Percentiles rank a stretch among this genome's conserved stretches.
These are phyloP conservation scores for Beris chalybata DNA, from an alignment of 2,888 invertebrate genomes.

Conservation along the genomic window DNA sequence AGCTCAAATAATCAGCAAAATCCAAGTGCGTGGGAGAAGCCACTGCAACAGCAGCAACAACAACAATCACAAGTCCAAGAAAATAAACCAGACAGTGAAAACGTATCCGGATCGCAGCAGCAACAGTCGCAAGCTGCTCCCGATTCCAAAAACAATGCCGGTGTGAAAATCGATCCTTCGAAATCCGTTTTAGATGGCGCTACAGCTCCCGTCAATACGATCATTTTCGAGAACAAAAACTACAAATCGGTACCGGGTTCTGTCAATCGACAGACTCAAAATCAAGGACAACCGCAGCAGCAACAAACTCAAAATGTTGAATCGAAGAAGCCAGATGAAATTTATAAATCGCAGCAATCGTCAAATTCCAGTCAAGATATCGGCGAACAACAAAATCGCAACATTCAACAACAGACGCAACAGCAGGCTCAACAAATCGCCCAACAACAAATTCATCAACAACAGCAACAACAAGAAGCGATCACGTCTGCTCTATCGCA, in stretches of 20 bases:
- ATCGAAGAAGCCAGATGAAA: conserved; percentile 39
- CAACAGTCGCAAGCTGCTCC: conserved; percentile 16
- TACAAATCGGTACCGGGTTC: conserved; percentile 72
- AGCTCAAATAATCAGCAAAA: conserved; percentile 23
- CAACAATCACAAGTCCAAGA: conserved; percentile 26
- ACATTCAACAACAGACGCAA: conserved; percentile 25
- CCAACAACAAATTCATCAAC: conserved; percentile 46
- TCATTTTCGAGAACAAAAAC: conserved; percentile 91
- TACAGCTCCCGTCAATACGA: conserved; percentile 81
- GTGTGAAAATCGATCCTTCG: background rate
- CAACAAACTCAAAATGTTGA: conserved; percentile 30
- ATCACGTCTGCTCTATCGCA: conserved; percentile 63
- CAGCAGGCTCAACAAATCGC: conserved; percentile 44
- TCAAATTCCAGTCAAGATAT: conserved; percentile 53
- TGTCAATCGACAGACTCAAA: conserved; percentile 56
- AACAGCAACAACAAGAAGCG: conserved; percentile 47
- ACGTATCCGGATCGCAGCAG: conserved; percentile 37
- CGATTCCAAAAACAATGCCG: background rate
- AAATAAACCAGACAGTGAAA: conserved; percentile 24
- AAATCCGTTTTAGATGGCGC: conserved; percentile 66
- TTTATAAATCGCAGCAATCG: conserved; percentile 37
- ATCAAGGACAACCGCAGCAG: conserved; percentile 37
- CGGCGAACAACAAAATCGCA: conserved; percentile 52
- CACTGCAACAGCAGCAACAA: conserved; percentile 57
- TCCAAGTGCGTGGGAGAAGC: conserved; percentile 82